Base-by-base conservation (phyloP, 2,888 invertebrate genomes). In the Cordylochernes scorpioides region DNA sequence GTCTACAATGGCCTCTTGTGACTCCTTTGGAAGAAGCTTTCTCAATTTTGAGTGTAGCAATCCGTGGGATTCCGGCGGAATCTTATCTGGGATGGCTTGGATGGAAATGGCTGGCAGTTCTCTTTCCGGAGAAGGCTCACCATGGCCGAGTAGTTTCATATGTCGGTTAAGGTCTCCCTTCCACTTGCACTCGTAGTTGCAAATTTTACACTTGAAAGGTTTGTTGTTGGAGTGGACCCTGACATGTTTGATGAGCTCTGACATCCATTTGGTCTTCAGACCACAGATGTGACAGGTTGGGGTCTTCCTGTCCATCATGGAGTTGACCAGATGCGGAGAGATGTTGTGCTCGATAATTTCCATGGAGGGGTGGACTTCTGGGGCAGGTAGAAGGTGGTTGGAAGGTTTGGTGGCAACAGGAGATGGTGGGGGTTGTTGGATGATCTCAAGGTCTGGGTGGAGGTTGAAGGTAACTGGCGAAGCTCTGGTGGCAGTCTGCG, bases 121-220 rank as follows among this genome's bases (percentile, higher is more conserved):
- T 5, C 8, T 27, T 5, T 22, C 16, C 9, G 29, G 22, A 9
- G 31, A 31, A n/a, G 33, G 26, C 19, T 38, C 38, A 8, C 34
- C 33, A n/a, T 35, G 36, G 29, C 39, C 39, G 24, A 38, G 36
- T 27, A 39, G 39, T 25, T 36, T 28, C 6, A 42, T 29, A 26
- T 42, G 42, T 10, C 42, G 39, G 26, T 36, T 39, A n/a, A 42
- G 25, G 28, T 42, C 42, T 4, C 40, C 40, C 28, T 41, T 42
- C 38, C 42, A 38, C 24, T 39, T 39, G 17, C 42, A 39, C 10
- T 35, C 32, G 17, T 41, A 42, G 16, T 39, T 34, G 29, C 42
- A 42, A 27, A 32, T 35, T 9, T 33, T 33, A 28, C 42, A 42
- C 14, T 34, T 30, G 21, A 41, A 42, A 4, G 41, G 41, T 18